Evolutionary conservation across 1,140 invertebrate species (phyloP).

Genomic region (Zaprionus ornatus): DNA sequence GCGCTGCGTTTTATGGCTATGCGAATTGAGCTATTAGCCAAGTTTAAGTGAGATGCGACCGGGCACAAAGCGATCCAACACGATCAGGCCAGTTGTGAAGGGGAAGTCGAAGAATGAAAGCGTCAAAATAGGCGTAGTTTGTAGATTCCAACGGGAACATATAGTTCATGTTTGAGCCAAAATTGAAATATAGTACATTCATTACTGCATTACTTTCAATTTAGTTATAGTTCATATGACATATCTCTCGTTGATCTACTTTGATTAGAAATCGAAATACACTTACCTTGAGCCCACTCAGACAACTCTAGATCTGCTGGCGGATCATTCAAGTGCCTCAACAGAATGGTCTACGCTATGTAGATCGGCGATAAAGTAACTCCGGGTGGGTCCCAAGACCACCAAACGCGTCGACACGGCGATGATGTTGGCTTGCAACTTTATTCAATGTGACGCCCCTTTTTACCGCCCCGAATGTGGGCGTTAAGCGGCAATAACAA

Average conservation of each 20-base stretch:
- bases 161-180: too few species aligned
- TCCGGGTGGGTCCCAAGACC: slow-evolving; percentile 3
- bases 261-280: neutral
- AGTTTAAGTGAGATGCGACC: slow-evolving; percentile 19
- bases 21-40: slow-evolving; percentile 75
- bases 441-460: slow-evolving; percentile 15
- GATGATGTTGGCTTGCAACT: slow-evolving; percentile 8
- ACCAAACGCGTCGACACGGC: slow-evolving; percentile 3
- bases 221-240: too few species aligned
- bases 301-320: neutral
- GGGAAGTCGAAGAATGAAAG: neutral
- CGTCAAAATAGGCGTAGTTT: neutral
- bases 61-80: neutral
- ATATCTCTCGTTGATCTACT: neutral
- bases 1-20: slow-evolving; percentile 57
- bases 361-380: neutral
- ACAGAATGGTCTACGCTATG: neutral
- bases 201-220: too few species aligned
- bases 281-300: neutral
- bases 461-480: slow-evolving; percentile 15
- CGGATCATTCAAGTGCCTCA: neutral
- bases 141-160: neutral
- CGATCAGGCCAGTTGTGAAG: neutral
- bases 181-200: too few species aligned
- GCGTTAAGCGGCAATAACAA: slow-evolving; percentile 23